Evolutionary conservation across 2,888 invertebrate genomes (phyloP).

Genomic region (Azorinus chamasolen): DNA sequence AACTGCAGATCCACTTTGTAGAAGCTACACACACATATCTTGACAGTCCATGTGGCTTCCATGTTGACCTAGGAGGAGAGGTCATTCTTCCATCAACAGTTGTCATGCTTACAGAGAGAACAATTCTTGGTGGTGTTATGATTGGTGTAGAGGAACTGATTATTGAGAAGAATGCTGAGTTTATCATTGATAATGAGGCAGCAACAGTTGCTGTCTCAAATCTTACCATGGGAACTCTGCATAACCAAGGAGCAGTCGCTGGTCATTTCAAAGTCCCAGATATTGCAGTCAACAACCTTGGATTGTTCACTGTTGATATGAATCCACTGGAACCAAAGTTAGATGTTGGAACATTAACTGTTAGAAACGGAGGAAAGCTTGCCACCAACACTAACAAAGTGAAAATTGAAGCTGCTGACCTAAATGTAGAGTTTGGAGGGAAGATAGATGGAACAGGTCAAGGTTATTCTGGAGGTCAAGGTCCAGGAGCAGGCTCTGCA

Average conservation of each 20-base stretch:
- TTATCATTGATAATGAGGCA: conserved; percentile 62
- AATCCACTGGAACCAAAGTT: conserved; percentile 58
- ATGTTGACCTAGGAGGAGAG: conserved; percentile 75
- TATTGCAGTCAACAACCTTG: conserved; percentile 69
- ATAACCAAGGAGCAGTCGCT: conserved; percentile 37
- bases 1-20: conserved; percentile 71
- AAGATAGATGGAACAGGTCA: conserved; percentile 65
- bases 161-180: conserved; percentile 71
- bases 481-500: conserved; percentile 64
- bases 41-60: conserved; percentile 78
- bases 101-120: conserved; percentile 68
- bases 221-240: conserved; percentile 48
- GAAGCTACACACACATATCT: conserved; percentile 78
- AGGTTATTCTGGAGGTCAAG: conserved; percentile 61
- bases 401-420: conserved; percentile 41
- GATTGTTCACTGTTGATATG: conserved; percentile 62
- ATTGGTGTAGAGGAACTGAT: conserved; percentile 73
- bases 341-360: conserved; percentile 46
- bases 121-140: conserved; percentile 71
- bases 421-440: conserved; percentile 69
- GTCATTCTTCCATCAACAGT: conserved; percentile 73
- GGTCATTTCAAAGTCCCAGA: conserved; percentile 59
- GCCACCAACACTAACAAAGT: conserved; percentile 38
- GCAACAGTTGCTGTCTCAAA: conserved; percentile 54
- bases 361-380: conserved; percentile 70